Evolutionary conservation across 2,888 invertebrate genomes (phyloP).

Genomic region (Chloromyia formosa): DNA sequence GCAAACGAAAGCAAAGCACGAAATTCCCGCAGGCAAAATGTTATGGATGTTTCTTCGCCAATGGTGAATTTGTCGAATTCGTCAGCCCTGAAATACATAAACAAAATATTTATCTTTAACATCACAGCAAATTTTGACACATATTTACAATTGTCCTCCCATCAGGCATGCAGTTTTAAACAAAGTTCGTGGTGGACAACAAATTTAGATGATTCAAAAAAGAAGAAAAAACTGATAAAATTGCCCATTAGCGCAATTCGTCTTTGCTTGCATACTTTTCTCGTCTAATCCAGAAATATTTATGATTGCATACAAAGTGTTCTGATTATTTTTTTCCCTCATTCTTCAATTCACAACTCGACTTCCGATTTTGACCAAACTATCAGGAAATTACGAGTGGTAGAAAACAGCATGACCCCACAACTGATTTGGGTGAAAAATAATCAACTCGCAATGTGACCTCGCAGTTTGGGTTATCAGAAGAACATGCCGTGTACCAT

Average conservation of each 20-base stretch:
- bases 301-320: not conserved
- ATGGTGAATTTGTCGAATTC: constrained; percentile 59
- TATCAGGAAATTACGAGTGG: constrained; percentile 41
- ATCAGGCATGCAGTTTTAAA: too few species aligned
- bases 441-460: constrained; percentile 45
- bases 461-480: constrained; percentile 45
- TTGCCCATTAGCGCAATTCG: not conserved
- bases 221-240: not conserved
- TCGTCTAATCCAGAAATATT: not conserved
- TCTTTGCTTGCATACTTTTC: not conserved
- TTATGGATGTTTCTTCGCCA: constrained; percentile 72
- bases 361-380: constrained; percentile 39
- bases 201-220: too few species aligned
- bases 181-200: too few species aligned
- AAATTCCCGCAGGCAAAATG: constrained; percentile 87
- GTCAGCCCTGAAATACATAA: constrained; percentile 52
- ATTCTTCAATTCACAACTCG: not conserved
- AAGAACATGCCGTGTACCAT: not conserved
- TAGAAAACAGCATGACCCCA: constrained; percentile 40
- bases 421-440: constrained; percentile 30
- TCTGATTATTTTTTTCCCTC: not conserved
- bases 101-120: not conserved
- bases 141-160: too few species aligned
- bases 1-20: constrained; percentile 82
- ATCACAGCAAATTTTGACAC: too few species aligned